Evolutionary conservation across 2,888 invertebrate genomes (phyloP), one percentile per base, ranked within the genome.

Genomic region (Chloroclystis v-ata): DNA sequence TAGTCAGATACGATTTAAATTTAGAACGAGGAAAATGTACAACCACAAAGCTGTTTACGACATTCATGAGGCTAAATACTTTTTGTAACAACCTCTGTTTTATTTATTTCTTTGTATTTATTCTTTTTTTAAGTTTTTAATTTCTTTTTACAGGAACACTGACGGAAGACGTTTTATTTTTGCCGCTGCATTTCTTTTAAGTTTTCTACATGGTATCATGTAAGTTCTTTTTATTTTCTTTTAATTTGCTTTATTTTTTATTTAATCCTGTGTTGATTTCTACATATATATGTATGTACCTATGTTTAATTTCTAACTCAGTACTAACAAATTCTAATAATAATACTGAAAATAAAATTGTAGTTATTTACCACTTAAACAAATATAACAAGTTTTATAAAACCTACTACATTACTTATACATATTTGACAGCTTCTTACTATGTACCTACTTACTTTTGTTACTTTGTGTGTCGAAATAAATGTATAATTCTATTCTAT

Each of bases 161-260:
- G 75, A 48, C 55, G 60, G 33, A 49, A 39, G 62, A 59, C 59
- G 63, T 55, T 68, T 65, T 67, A 62, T 61, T 72, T 63, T 72
- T 76, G 40, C n/a, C 24, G 75, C 73, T 69, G 66, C 62, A 72
- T 76, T 82, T 69, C 56, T 66, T 78, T 78, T 82, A 72, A 77
- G 53, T 76, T 77, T 62, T 62, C 81, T 73, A 70, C 78, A 90
- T 90, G 90, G 89, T 89, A 74, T 87, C 86, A 78, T 89, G 89
- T 90, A 83, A 86, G 89, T 89, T 86, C 63, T 63, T 73, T 79
- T 70, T 56, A 59, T 73, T 79, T 69, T 65, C 63, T 70, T 67
- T 60, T 58, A 72, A 65, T 61, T 57, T 56, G 12, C 1, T 32
- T 32, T n/a, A n/a, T 13, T 13, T 61, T 56, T 41, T 1, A 1